Percentiles rank a stretch among this genome's conserved stretches.
phyloP scores from a whole-genome alignment of 2,888 invertebrate genomes.

The Rhagophthalmus giganteus region DNA sequence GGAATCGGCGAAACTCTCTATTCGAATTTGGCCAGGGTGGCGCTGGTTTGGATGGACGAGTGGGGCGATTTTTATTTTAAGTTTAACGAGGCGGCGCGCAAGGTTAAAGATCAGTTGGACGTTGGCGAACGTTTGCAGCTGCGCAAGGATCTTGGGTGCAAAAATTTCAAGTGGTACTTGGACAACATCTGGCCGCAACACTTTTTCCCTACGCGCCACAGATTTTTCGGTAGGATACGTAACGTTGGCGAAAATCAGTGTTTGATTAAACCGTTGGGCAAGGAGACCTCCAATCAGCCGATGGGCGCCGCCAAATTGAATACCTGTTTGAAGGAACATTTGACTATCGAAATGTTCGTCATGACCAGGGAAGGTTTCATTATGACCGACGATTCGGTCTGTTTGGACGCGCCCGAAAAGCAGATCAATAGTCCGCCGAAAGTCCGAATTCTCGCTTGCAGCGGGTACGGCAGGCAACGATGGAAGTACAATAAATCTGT shows the following conservation, averaged over 20 bases:
- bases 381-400: conserved; percentile 87
- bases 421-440: conserved; percentile 55
- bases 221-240: conserved; percentile 86
- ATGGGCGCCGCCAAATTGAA: conserved; percentile 72
- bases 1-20: conserved; percentile 87
- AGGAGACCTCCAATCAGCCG: conserved; percentile 65
- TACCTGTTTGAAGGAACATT: conserved; percentile 63
- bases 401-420: conserved; percentile 71
- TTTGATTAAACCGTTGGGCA: conserved; percentile 66
- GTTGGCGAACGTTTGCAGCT: conserved; percentile 68
- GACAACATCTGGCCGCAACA: conserved; percentile 95
- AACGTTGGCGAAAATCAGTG: conserved; percentile 60
- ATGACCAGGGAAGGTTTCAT: conserved; percentile 70
- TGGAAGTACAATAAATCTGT: conserved; percentile 67
- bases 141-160: conserved; percentile 62
- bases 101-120: conserved; percentile 63
- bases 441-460: conserved; percentile 75
- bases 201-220: conserved; percentile 85
- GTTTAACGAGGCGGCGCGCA: conserved; percentile 73
- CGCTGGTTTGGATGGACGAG: conserved; percentile 97
- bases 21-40: conserved; percentile 89
- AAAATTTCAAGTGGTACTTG: conserved; percentile 90
- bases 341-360: conserved; percentile 71
- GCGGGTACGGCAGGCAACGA: conserved; percentile 66
- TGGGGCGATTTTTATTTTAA: conserved; percentile 92